Evolutionary conservation across 1,140 invertebrate genomes (phyloP), one percentile per base, ranked within the genome.

Genomic region (Drosophila guanche): DNA sequence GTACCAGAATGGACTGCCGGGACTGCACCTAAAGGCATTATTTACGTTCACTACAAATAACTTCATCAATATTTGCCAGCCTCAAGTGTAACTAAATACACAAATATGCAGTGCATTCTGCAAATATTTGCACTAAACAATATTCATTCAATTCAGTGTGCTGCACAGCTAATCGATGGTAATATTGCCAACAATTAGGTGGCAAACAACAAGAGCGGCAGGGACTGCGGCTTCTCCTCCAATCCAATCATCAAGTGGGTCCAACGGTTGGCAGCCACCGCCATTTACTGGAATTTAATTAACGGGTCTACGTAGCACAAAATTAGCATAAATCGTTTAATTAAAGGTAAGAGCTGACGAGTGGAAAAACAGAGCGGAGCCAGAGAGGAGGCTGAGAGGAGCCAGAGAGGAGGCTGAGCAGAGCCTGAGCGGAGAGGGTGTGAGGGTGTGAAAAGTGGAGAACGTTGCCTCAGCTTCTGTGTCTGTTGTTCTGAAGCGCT

Each of bases 271-370:
- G 5, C 4, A 20, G 3, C 46, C 14, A 45, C 20, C 20, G 46
- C 46, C 56, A 37, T 37, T 51, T 48, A n/a, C 60, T 77, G 50
- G 70, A 86, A 81, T 86, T 86, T 71, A 81, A 88, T 85, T 81
- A 85, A 81, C 81, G 47, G 55, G 48, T 61, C 71, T 77, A 66
- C 76, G 75, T 61, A 70, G 79, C 70, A 63, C 66, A 72, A 86
- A 86, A 86, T 86, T 86, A 86, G 84, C 83, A 86, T 86, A 86
- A 86, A 84, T 88, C 70, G 84, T 88, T 88, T 89, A 88, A 89
- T 88, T 84, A 88, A 79, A 89, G 84, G 84, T 84, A 69, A 88
- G 79, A 69, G 75, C 61, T 62, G 60, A 57, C 61, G 45, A 65
- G 29, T 8, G 46, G 58, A 29, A 59, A 50, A 45, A 47, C 53